Evolutionary conservation across 2,888 invertebrate genomes (phyloP), one percentile per base, ranked within the genome.

Genomic region (Diplolepis rosae): DNA sequence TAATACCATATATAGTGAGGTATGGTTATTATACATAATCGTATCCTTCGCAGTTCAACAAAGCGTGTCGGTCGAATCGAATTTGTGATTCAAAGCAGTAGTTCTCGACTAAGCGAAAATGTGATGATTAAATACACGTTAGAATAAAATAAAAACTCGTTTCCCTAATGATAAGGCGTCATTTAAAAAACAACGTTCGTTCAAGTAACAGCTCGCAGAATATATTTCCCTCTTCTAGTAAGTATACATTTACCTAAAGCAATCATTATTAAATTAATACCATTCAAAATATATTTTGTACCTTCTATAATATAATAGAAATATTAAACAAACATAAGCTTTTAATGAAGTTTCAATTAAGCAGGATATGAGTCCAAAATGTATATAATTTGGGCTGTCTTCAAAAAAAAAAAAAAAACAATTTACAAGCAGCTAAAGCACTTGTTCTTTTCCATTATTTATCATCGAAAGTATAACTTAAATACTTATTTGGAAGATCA

Each of bases 1-100:
- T n/a, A n/a, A n/a, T n/a, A n/a, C n/a, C n/a, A 48, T 48, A 4
- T 24, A n/a, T 22, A 30, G 32, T 50, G 51, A 45, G 61, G 30
- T 42, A 68, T 61, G 42, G 45, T 6, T 6, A 56, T 18, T 45
- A 2, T 15, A 30, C 69, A 24, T 48, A 54, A 51, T 35, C 24
- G 13, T 66, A 80, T 73, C 79, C 82, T 82, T 81, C 80, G 68
- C 65, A 68, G 9, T 5, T 73, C 80, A 79, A 52, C 72, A 61
- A 67, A 15, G 77, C 76, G 71, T 80, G 68, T 72, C 80, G 74
- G 70, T 65, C 74, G 68, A 73, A 76, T 69, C 66, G 68, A 73
- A 56, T 72, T 69, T 65, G 61, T 68, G 74, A 51, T 48, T 48
- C 66, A n/a, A n/a, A 65, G 51, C 69, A 74, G 79, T 76, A 70